phyloP scores from a whole-genome alignment of 2,888 invertebrate species.

The Venustoraphidia nigricollis region DNA sequence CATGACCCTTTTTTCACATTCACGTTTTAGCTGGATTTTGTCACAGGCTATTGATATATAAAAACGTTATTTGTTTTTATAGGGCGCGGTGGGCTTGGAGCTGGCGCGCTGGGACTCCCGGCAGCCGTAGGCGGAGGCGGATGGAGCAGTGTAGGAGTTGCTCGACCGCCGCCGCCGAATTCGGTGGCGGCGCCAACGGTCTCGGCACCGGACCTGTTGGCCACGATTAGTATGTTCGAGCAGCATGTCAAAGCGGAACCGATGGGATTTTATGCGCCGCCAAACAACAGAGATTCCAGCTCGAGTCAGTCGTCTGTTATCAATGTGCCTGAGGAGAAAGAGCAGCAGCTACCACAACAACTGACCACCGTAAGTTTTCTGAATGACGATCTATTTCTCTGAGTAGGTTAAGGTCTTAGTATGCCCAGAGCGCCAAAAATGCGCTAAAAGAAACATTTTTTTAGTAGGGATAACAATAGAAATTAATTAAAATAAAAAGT shows the following conservation, averaged over 20 bases:
- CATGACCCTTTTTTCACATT: too few relatives aligned
- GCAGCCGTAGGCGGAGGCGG: slow-evolving; percentile 1
- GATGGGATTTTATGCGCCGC: slow-evolving; percentile 37
- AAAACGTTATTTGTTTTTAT: background rate
- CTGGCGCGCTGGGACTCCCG: slow-evolving; percentile 20
- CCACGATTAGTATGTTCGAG: slow-evolving; percentile 51
- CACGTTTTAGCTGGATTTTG: slow-evolving; percentile 20
- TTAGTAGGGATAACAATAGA: too few relatives aligned
- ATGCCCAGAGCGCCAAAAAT: too few relatives aligned
- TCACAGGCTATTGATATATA: slow-evolving; percentile 22
- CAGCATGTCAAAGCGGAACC: slow-evolving; percentile 56
- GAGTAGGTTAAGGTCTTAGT: too few relatives aligned
- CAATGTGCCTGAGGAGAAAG: background rate
- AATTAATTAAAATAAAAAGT: too few relatives aligned
- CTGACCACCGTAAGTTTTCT: background rate
- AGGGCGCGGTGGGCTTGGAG: slow-evolving; percentile 23
- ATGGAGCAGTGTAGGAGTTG: background rate
- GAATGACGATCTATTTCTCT: background rate
- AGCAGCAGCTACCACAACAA: background rate
- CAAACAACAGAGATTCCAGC: slow-evolving; percentile 5
- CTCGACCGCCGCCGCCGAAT: background rate
- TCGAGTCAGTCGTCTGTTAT: background rate
- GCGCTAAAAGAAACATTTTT: too few relatives aligned
- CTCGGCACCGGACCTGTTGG: slow-evolving; percentile 44
- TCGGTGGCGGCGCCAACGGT: slow-evolving; percentile 40